These are phyloP conservation scores for Lipotes vexillifer DNA, from an alignment of 2,113 vertebrate species.

Conservation along the genomic window DNA sequence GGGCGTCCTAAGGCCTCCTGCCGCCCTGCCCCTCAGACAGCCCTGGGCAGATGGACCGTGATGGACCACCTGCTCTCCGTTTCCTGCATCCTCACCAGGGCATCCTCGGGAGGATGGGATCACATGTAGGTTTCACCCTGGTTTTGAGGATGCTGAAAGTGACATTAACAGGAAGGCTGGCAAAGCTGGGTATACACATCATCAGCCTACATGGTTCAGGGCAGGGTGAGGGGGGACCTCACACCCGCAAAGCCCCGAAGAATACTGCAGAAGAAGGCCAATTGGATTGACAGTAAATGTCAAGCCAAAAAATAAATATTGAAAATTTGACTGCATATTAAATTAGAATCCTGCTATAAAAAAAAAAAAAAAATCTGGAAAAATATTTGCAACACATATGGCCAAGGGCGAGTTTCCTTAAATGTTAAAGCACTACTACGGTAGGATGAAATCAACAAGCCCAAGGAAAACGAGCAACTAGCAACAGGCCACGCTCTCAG, in stretches of 20 bases:
- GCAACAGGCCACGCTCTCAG: not conserved
- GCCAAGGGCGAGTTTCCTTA: conserved; percentile 54
- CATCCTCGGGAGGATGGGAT: not conserved
- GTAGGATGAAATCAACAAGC: not conserved
- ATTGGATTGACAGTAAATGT: conserved; percentile 56
- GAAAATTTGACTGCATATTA: conserved; percentile 50
- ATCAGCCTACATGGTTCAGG: not conserved
- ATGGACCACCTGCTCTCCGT: not conserved
- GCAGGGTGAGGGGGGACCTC: not conserved
- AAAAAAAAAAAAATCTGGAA: conserved; percentile 58
- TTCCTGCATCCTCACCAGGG: not conserved
- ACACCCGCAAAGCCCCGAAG: not conserved
- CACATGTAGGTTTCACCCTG: not conserved
- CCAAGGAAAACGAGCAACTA: not conserved
- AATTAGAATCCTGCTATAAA: conserved; percentile 51
- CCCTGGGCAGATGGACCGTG: too few relatives aligned
- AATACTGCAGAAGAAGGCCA: not conserved
- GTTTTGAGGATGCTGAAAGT: not conserved
- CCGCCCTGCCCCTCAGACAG: too few relatives aligned
- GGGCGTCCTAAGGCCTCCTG: not conserved
- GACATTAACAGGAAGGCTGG: not conserved
- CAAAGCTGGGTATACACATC: too few relatives aligned
- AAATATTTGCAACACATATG: conserved; percentile 67
- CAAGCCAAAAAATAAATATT: conserved; percentile 68
- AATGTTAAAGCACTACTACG: not conserved